Conservation (phyloP, 2,888 invertebrate species). For the Drosophila koepferae region DNA sequence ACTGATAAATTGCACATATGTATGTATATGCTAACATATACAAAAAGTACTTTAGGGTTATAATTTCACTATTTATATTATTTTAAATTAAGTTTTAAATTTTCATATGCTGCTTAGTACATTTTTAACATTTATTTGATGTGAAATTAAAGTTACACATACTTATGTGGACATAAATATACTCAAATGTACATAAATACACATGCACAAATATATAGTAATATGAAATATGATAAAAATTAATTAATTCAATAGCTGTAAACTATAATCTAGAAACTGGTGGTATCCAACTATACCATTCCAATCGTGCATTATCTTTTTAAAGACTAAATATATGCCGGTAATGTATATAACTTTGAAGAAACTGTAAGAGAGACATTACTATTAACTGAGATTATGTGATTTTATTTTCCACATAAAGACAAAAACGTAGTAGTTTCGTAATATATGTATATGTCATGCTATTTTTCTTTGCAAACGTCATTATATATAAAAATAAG, state of each 20-base stretch:
- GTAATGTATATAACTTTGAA: conserved; percentile 59
- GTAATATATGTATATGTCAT: neutral
- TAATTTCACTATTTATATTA: conserved; percentile 52
- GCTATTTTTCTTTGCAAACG: neutral
- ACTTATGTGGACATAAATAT: conserved; percentile 43
- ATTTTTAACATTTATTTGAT: conserved; percentile 83
- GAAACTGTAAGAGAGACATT: conserved; percentile 66
- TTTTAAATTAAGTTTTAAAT: conserved; percentile 52
- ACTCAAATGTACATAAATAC: conserved; percentile 59
- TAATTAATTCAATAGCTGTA: conserved; percentile 46
- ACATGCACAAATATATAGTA: conserved; percentile 43
- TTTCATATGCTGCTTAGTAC: conserved; percentile 56
- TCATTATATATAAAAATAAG: too few relatives aligned
- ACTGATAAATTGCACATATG: conserved; percentile 35
- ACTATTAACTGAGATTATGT: conserved; percentile 49
- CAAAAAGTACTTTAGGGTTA: conserved; percentile 41
- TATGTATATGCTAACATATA: conserved; percentile 39
- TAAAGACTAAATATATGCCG: conserved; percentile 43
- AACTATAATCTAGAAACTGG: conserved; percentile 47
- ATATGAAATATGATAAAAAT: conserved; percentile 34
- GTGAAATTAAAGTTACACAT: conserved; percentile 49
- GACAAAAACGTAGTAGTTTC: neutral
- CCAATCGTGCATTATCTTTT: conserved; percentile 56
- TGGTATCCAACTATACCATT: conserved; percentile 58
- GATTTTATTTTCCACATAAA: conserved; percentile 20